Conservation (phyloP, 2,888 invertebrate genomes). For the Eulithis prunata region DNA sequence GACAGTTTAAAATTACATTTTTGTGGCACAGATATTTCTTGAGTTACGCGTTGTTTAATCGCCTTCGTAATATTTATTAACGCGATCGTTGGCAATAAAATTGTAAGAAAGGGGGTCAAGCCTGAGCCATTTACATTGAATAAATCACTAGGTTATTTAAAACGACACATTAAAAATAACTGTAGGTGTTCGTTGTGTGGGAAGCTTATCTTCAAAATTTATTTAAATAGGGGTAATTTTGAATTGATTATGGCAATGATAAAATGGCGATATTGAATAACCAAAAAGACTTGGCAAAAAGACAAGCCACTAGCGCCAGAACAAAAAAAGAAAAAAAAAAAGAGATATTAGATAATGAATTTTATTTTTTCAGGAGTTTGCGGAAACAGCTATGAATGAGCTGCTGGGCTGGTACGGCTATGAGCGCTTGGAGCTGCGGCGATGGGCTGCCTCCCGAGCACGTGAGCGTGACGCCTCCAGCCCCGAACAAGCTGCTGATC, state of each 20-base stretch:
- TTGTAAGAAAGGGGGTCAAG: slow-evolving; percentile 70
- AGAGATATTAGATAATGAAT: slow-evolving; percentile 3
- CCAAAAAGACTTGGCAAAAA: too few relatives aligned
- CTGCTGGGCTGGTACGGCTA: slow-evolving; percentile 96
- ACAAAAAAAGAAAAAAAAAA: too few relatives aligned
- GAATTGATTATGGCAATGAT: slow-evolving; percentile 1
- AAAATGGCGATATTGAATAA: too few relatives aligned
- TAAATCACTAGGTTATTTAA: slow-evolving; percentile 58
- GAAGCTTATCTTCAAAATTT: neutral
- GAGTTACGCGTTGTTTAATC: slow-evolving; percentile 58
- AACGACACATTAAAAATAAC: slow-evolving; percentile 47
- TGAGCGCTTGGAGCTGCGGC: slow-evolving; percentile 86
- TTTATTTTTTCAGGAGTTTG: slow-evolving; percentile 90
- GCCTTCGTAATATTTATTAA: slow-evolving; percentile 67
- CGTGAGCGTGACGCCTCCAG: slow-evolving; percentile 76
- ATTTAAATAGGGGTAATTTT: neutral
- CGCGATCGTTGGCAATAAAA: slow-evolving; percentile 68
- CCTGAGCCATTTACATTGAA: slow-evolving; percentile 56
- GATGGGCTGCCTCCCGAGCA: slow-evolving; percentile 79
- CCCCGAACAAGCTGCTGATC: slow-evolving; percentile 73
- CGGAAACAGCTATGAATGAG: slow-evolving; percentile 96
- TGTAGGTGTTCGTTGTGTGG: slow-evolving; percentile 33
- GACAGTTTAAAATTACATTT: slow-evolving; percentile 40
- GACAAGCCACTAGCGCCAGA: too few relatives aligned
- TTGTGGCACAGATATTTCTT: slow-evolving; percentile 66